Conservation (phyloP, 2,888 invertebrate species). For the Nemotelus nigrinus region DNA sequence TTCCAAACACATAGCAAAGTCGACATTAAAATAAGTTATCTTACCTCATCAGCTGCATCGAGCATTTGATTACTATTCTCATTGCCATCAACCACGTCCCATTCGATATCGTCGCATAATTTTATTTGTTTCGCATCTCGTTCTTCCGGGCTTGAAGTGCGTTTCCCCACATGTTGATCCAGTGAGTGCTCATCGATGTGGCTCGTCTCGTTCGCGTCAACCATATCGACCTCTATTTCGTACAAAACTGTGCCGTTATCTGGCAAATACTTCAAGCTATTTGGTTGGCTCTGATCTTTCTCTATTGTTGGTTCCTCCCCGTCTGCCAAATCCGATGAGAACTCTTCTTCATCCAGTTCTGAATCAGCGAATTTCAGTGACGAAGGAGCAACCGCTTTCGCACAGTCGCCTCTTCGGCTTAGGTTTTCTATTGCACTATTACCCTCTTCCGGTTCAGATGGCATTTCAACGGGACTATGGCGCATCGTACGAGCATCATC, state of each 20-base stretch:
- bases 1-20: background rate
- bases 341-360: slow-evolving; percentile 15
- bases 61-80: slow-evolving; percentile 52
- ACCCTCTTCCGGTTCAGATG: background rate
- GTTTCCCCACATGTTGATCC: slow-evolving; percentile 39
- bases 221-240: slow-evolving; percentile 48
- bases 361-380: slow-evolving; percentile 5
- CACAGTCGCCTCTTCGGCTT: background rate
- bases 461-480: background rate
- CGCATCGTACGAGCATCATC: background rate
- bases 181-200: slow-evolving; percentile 14
- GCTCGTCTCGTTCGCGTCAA: slow-evolving; percentile 27
- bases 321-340: slow-evolving; percentile 12
- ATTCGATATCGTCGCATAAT: slow-evolving; percentile 45
- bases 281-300: background rate
- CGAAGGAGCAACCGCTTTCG: background rate
- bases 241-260: slow-evolving; percentile 44
- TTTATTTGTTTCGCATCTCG: slow-evolving; percentile 50
- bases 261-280: slow-evolving; percentile 29
- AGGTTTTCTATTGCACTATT: slow-evolving; percentile 30
- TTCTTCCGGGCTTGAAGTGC: slow-evolving; percentile 51
- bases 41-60: slow-evolving; percentile 50
- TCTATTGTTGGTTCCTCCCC: background rate
- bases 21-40: slow-evolving; percentile 18
- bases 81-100: slow-evolving; percentile 52